Conservation (phyloP, 2,797 vertebrate species). For the Sebastes wilsoni region DNA sequence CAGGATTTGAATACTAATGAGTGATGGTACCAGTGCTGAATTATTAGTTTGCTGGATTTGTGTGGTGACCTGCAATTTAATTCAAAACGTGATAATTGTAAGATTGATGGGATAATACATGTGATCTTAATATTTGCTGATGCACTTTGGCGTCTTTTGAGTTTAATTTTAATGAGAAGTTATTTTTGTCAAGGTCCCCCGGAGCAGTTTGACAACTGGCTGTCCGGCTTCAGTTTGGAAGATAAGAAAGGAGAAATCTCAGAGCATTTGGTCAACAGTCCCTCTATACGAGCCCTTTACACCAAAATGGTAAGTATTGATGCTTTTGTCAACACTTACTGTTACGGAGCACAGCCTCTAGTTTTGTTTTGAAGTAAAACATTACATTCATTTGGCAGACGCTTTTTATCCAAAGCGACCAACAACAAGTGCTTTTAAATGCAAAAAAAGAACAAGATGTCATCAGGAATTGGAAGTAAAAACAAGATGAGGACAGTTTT, state of each 20-base stretch:
- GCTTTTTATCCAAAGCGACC: background rate
- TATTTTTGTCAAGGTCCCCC: constrained; percentile 84
- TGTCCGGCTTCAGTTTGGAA: constrained; percentile 88
- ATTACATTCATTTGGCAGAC: background rate
- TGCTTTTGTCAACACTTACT: background rate
- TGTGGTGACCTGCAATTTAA: background rate
- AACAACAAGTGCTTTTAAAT: background rate
- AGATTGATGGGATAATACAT: background rate
- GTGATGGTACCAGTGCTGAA: background rate
- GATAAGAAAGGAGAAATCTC: constrained; percentile 94
- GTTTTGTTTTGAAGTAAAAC: background rate
- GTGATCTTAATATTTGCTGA: background rate
- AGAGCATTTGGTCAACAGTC: constrained; percentile 92
- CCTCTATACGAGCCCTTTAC: constrained; percentile 95
- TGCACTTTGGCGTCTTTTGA: background rate
- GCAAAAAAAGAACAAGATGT: background rate
- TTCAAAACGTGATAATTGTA: background rate
- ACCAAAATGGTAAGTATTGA: constrained; percentile 91
- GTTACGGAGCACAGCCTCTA: background rate
- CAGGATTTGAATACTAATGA: background rate
- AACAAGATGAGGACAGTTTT: background rate
- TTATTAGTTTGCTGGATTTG: background rate
- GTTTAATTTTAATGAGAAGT: constrained; percentile 10
- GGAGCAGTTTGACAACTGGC: constrained; percentile 92
- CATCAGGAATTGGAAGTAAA: background rate